Conservation (phyloP, 2,888 invertebrate species). For the Opisthograptis luteolata region DNA sequence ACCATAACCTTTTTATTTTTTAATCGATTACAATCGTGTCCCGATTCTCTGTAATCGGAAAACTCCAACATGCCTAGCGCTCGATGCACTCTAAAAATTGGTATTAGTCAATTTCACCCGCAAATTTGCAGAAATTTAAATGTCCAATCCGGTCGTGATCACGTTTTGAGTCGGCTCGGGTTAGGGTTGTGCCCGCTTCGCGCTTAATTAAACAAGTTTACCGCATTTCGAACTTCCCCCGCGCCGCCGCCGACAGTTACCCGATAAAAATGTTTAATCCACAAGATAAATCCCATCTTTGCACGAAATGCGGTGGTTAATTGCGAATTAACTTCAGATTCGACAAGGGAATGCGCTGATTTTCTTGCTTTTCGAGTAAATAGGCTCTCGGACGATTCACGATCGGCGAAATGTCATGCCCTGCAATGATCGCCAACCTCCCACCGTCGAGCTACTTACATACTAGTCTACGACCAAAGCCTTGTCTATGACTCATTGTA, state of each 20-base stretch:
- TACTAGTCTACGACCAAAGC: too few species aligned
- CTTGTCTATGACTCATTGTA: conserved; percentile 69
- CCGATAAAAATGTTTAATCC: conserved; percentile 37
- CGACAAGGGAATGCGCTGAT: conserved; percentile 26
- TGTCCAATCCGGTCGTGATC: conserved; percentile 23
- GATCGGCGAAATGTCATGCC: conserved; percentile 30
- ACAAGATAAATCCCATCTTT: conserved; percentile 38
- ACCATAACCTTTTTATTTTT: conserved; percentile 46
- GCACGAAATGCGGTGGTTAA: conserved; percentile 37
- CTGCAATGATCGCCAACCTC: conserved; percentile 31
- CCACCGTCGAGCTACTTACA: conserved; percentile 36
- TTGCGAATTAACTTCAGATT: conserved; percentile 39
- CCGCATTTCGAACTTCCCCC: conserved; percentile 37
- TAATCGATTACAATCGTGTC: neutral
- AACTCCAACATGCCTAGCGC: neutral
- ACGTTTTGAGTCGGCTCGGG: conserved; percentile 28
- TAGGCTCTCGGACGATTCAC: conserved; percentile 33
- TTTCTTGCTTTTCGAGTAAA: conserved; percentile 33
- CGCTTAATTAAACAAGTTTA: conserved; percentile 45
- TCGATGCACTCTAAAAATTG: neutral
- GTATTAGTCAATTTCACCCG: conserved; percentile 17
- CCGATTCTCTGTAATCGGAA: neutral
- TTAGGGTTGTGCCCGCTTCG: conserved; percentile 37
- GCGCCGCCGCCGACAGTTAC: conserved; percentile 27
- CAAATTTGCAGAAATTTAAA: conserved; percentile 15